These are phyloP conservation scores for Yponomeuta plumbellus DNA, from an alignment of 2,888 invertebrate genomes.

Conservation along the genomic window DNA sequence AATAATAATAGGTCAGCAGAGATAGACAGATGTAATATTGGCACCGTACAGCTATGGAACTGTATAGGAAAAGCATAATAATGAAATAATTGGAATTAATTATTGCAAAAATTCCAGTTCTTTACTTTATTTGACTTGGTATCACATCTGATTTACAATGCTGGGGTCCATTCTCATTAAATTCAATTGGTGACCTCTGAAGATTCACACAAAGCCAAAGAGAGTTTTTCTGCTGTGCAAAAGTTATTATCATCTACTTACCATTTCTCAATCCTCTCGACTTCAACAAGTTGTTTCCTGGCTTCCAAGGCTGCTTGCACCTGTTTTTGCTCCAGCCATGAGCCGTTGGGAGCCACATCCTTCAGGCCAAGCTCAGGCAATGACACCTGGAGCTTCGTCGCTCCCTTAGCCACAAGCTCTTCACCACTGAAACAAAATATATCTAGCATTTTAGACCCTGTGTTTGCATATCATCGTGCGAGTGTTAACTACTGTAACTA, in stretches of 20 bases:
- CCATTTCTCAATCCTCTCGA: slow-evolving; percentile 76
- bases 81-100: too few relatives aligned
- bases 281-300: slow-evolving; percentile 68
- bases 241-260: slow-evolving; percentile 27
- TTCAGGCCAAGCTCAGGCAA: slow-evolving; percentile 74
- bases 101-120: too few relatives aligned
- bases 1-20: too few relatives aligned
- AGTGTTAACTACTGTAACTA: neutral
- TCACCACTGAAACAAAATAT: slow-evolving; percentile 42
- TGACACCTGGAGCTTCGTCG: slow-evolving; percentile 55
- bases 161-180: too few relatives aligned
- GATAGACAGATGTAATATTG: too few relatives aligned
- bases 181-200: too few relatives aligned
- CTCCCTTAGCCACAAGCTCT: slow-evolving; percentile 52
- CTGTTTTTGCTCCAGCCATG: slow-evolving; percentile 78
- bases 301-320: slow-evolving; percentile 73
- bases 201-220: too few relatives aligned
- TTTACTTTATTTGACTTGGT: too few relatives aligned
- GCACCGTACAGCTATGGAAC: too few relatives aligned
- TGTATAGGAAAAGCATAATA: too few relatives aligned
- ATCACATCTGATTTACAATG: too few relatives aligned
- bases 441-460: neutral
- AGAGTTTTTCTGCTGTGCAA: too few relatives aligned
- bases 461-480: neutral
- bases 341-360: slow-evolving; percentile 69